These are phyloP conservation scores for Apocheima hispidaria DNA, from an alignment of 2,888 invertebrate genomes.

Conservation along the genomic window DNA sequence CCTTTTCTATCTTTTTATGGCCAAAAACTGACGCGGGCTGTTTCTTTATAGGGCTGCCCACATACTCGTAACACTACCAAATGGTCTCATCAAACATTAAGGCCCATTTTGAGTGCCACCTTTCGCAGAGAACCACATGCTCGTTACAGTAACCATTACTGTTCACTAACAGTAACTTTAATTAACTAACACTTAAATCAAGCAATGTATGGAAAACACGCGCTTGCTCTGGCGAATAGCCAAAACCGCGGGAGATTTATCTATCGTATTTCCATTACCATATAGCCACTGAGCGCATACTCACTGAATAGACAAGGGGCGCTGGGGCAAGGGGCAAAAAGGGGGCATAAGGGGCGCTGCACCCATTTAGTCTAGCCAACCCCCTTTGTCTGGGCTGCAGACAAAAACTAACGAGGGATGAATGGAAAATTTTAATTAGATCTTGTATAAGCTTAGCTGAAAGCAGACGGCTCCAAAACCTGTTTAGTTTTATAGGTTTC, in stretches of 20 bases:
- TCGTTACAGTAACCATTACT: slow-evolving; percentile 25
- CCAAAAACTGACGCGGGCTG: too few species aligned
- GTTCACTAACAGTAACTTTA: slow-evolving; percentile 45
- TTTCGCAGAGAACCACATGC: slow-evolving; percentile 15
- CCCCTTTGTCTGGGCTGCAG: slow-evolving; percentile 19
- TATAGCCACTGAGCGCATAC: slow-evolving; percentile 40
- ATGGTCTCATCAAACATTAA: slow-evolving; percentile 20
- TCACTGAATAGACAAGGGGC: slow-evolving; percentile 30
- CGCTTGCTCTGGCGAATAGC: slow-evolving; percentile 64
- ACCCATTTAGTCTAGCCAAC: slow-evolving; percentile 37
- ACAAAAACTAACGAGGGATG: slow-evolving; percentile 35
- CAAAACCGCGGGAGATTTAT: slow-evolving; percentile 74
- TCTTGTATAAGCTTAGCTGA: slow-evolving; percentile 22
- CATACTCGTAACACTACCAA: slow-evolving; percentile 21
- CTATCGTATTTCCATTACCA: slow-evolving; percentile 57
- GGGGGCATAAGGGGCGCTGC: slow-evolving; percentile 40
- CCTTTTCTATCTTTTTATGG: too few species aligned
- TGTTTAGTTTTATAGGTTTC: slow-evolving; percentile 11
- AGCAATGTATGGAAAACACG: slow-evolving; percentile 49
- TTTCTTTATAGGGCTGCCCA: slow-evolving; percentile 10
- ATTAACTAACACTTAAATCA: slow-evolving; percentile 64
- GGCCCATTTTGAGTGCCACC: slow-evolving; percentile 21
- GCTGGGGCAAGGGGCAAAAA: slow-evolving; percentile 4
- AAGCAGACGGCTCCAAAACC: slow-evolving; percentile 7
- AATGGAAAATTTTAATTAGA: slow-evolving; percentile 30